A percentile compares a stretch with the other conserved stretches of the same genome.
Conservation (phyloP, 2,797 vertebrate genomes). For the Simalia tracyae region DNA sequence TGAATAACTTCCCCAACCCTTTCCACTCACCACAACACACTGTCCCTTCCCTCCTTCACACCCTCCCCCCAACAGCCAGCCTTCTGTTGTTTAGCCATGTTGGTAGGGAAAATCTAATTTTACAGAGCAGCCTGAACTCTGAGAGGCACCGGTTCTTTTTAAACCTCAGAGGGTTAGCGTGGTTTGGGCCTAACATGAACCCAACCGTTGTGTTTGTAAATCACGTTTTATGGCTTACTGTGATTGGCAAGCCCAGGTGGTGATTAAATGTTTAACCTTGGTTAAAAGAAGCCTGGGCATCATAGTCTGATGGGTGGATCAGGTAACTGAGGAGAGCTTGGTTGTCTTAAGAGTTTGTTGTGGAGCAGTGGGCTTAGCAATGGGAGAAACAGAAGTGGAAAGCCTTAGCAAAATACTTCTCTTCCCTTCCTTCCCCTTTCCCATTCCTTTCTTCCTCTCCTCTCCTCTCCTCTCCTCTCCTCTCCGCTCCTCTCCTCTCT, state of each 20-base stretch:
- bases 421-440: neutral
- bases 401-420: too few species aligned
- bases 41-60: neutral
- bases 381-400: too few species aligned
- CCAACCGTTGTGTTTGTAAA: neutral
- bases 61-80: neutral
- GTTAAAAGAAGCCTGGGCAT: too few species aligned
- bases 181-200: neutral
- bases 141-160: neutral
- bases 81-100: neutral
- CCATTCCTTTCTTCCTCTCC: fast-evolving
- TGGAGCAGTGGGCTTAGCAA: too few species aligned
- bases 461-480: fast-evolving
- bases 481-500: fast-evolving
- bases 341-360: too few species aligned
- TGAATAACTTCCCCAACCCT: neutral
- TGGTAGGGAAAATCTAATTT: neutral
- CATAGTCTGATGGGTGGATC: too few species aligned
- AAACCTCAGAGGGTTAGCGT: neutral
- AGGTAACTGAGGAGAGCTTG: too few species aligned
- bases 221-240: neutral
- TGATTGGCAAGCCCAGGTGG: neutral
- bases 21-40: fast-evolving
- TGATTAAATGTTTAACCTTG: neutral
- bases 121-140: neutral